These are phyloP conservation scores for Labeo rohita DNA, from an alignment of 2,113 vertebrate genomes.

Conservation along the genomic window DNA sequence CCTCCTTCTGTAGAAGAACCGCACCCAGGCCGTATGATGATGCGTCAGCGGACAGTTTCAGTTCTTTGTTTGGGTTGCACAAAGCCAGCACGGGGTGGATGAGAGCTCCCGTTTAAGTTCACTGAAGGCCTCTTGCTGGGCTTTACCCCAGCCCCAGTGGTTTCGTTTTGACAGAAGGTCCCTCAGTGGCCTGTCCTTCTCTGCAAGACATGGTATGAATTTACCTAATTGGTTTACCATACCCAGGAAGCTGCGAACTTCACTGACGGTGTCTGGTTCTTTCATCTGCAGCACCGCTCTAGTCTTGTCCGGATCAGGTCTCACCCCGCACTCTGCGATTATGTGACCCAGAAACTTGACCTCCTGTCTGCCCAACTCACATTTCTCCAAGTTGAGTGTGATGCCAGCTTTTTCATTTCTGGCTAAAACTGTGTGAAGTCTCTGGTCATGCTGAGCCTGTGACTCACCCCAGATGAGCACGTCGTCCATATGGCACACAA, in stretches of 20 bases:
- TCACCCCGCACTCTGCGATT: neutral
- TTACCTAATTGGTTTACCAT: slow-evolving; percentile 57
- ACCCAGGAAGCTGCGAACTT: slow-evolving; percentile 35
- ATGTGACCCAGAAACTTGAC: slow-evolving; percentile 48
- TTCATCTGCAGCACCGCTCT: neutral
- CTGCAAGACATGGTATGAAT: slow-evolving; percentile 41
- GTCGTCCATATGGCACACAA: slow-evolving; percentile 45
- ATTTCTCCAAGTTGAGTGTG: slow-evolving; percentile 39
- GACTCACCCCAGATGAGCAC: slow-evolving; percentile 9
- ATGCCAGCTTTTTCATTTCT: slow-evolving; percentile 47
- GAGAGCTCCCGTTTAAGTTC: too few species aligned
- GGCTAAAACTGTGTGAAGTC: slow-evolving; percentile 4
- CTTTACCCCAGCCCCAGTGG: too few species aligned
- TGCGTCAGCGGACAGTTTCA: too few species aligned
- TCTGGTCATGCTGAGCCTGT: slow-evolving; percentile 42
- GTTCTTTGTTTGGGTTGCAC: too few species aligned
- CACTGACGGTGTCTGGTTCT: neutral
- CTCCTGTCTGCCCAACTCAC: neutral
- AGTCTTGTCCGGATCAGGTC: slow-evolving; percentile 49
- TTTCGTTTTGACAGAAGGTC: slow-evolving; percentile 44
- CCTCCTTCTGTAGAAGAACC: slow-evolving; percentile 38
- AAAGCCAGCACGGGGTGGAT: too few species aligned
- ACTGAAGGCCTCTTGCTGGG: too few species aligned
- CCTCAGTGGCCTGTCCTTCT: slow-evolving; percentile 34
- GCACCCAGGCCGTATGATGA: slow-evolving; percentile 21